phyloP scores from a whole-genome alignment of 2,113 vertebrate species.

The Periophthalmodon schlosseri region DNA sequence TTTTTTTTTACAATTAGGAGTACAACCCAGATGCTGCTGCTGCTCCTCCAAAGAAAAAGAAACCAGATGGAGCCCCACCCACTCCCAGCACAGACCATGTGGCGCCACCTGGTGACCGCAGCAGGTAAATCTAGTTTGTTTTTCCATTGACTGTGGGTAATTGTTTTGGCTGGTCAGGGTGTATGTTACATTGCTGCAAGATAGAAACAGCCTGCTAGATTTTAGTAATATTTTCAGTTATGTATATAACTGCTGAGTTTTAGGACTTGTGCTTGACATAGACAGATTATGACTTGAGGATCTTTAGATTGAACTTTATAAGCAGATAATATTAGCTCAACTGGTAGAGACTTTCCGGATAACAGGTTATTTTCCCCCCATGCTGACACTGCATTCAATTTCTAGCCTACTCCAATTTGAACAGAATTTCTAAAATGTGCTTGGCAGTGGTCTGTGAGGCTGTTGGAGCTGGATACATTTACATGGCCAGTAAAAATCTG shows the following conservation, averaged over 20 bases:
- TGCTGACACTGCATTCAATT: too few relatives aligned
- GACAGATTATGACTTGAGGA: background rate
- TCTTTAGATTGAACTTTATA: too few relatives aligned
- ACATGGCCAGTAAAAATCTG: too few relatives aligned
- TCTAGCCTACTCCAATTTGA: too few relatives aligned
- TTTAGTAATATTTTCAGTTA: background rate
- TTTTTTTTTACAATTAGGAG: conserved; percentile 83
- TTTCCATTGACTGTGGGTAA: background rate
- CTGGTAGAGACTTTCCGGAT: too few relatives aligned
- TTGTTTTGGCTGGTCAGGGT: background rate
- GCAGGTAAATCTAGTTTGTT: conserved; percentile 78
- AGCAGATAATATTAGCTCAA: too few relatives aligned
- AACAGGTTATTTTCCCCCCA: too few relatives aligned
- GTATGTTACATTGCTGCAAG: background rate
- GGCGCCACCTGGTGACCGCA: conserved; percentile 86
- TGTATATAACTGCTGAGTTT: background rate
- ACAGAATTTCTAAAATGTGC: too few relatives aligned
- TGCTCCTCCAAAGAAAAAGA: conserved; percentile 88
- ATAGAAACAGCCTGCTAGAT: background rate
- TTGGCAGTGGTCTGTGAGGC: too few relatives aligned
- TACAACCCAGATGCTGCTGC: conserved; percentile 92
- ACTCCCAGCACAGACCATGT: conserved; percentile 82
- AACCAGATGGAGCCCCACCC: conserved; percentile 85
- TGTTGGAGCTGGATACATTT: too few relatives aligned
- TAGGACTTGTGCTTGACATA: background rate